These are phyloP conservation scores for Plebejus argus DNA, from an alignment of 2,888 invertebrate genomes.

Conservation along the genomic window DNA sequence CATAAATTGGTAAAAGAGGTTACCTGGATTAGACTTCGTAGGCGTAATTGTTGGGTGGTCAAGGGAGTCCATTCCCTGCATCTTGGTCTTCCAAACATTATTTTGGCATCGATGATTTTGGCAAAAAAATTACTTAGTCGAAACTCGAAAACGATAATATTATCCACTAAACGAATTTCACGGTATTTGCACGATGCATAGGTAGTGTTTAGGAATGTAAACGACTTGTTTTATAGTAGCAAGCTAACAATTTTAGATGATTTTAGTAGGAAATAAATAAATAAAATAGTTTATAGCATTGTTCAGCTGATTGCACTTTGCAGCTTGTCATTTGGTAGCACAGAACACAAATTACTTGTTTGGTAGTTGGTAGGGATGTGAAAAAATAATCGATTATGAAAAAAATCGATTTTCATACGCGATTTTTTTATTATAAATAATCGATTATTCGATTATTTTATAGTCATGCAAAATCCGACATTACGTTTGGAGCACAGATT, in stretches of 20 bases:
- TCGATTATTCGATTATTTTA: no score
- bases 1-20: neutral
- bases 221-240: neutral
- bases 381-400: no score
- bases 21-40: conserved; percentile 90
- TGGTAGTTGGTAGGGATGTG: no score
- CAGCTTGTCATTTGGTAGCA: no score
- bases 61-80: conserved; percentile 91
- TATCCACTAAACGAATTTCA: neutral
- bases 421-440: no score
- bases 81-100: conserved; percentile 83
- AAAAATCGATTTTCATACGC: no score
- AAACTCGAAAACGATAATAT: neutral
- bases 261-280: neutral
- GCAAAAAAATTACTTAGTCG: neutral
- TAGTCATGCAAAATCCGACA: no score
- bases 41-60: conserved; percentile 90
- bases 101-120: no score
- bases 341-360: no score
- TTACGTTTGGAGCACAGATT: no score
- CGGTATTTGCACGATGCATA: neutral
- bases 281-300: neutral
- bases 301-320: conserved; percentile 28
- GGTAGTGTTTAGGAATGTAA: neutral
- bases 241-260: no score